phyloP scores from a whole-genome alignment of 1,140 invertebrate species.

The Whitmania pigra region DNA sequence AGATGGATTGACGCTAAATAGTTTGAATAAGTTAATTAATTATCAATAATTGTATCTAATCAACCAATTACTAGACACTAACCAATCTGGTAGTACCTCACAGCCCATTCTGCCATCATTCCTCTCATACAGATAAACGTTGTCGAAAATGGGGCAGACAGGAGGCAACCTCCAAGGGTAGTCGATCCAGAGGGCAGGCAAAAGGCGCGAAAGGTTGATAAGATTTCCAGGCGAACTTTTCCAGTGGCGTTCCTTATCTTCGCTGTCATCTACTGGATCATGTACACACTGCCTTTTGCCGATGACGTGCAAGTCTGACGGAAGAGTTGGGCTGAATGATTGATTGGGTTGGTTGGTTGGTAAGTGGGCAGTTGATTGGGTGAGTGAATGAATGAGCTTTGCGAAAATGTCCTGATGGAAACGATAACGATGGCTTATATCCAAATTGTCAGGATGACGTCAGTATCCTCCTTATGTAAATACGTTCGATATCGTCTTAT shows the following conservation, averaged over 20 bases:
- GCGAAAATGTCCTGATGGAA: too few species aligned
- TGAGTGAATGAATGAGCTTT: not conserved
- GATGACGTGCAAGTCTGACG: slow-evolving; percentile 8
- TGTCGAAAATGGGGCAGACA: slow-evolving; percentile 23
- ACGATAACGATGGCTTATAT: too few species aligned
- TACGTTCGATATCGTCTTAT: too few species aligned
- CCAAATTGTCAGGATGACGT: too few species aligned
- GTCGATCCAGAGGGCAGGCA: slow-evolving; percentile 18
- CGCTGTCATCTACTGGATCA: slow-evolving; percentile 74
- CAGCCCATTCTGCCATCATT: not conserved
- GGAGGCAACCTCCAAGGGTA: slow-evolving; percentile 13
- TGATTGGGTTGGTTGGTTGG: not conserved
- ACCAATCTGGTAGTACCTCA: too few species aligned
- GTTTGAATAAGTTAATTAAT: too few species aligned
- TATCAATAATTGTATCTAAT: too few species aligned
- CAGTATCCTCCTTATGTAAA: too few species aligned
- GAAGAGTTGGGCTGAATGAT: not conserved
- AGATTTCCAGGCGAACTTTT: slow-evolving; percentile 67
- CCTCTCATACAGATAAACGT: slow-evolving; percentile 19
- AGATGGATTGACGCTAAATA: too few species aligned
- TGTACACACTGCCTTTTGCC: slow-evolving; percentile 44
- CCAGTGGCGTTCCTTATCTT: slow-evolving; percentile 70
- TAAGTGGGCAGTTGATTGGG: not conserved
- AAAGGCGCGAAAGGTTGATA: slow-evolving; percentile 50
- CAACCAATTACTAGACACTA: too few species aligned